These are phyloP conservation scores for Brachynemurus nebulosus DNA, from an alignment of 2,888 invertebrate genomes.

Conservation along the genomic window DNA sequence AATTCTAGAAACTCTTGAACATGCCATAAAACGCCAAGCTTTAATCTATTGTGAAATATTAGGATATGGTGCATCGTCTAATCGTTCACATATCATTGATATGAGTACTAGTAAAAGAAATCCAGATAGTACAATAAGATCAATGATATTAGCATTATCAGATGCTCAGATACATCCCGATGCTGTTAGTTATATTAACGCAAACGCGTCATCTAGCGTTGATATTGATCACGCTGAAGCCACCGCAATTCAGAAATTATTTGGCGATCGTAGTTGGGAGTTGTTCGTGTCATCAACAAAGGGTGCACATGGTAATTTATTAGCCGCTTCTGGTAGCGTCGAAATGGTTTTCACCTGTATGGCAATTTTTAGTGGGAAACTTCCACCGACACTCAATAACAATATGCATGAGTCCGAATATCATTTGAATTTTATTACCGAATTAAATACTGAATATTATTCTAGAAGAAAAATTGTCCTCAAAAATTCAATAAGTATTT, in stretches of 20 bases:
- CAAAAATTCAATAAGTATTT: slow-evolving; percentile 98
- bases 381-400: slow-evolving; percentile 86
- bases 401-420: slow-evolving; percentile 48
- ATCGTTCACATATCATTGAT: slow-evolving; percentile 87
- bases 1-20: slow-evolving; percentile 76
- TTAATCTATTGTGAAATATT: slow-evolving; percentile 81
- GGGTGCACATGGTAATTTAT: slow-evolving; percentile 92
- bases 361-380: slow-evolving; percentile 54
- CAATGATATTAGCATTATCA: slow-evolving; percentile 69
- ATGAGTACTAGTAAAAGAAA: slow-evolving; percentile 77
- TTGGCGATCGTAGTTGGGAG: slow-evolving; percentile 40
- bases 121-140: slow-evolving; percentile 82
- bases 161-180: slow-evolving; percentile 47
- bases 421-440: slow-evolving; percentile 54
- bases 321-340: slow-evolving; percentile 94
- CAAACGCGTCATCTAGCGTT: slow-evolving; percentile 96
- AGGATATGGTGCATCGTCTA: slow-evolving; percentile 89
- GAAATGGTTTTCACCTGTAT: slow-evolving; percentile 78
- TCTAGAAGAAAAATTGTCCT: slow-evolving; percentile 53
- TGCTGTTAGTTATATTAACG: slow-evolving; percentile 74
- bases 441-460: slow-evolving; percentile 44
- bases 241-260: slow-evolving; percentile 60
- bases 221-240: slow-evolving; percentile 81
- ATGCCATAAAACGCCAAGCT: slow-evolving; percentile 64
- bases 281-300: slow-evolving; percentile 78